phyloP scores from a whole-genome alignment of 2,888 invertebrate genomes.

The Melinaea marsaeus region DNA sequence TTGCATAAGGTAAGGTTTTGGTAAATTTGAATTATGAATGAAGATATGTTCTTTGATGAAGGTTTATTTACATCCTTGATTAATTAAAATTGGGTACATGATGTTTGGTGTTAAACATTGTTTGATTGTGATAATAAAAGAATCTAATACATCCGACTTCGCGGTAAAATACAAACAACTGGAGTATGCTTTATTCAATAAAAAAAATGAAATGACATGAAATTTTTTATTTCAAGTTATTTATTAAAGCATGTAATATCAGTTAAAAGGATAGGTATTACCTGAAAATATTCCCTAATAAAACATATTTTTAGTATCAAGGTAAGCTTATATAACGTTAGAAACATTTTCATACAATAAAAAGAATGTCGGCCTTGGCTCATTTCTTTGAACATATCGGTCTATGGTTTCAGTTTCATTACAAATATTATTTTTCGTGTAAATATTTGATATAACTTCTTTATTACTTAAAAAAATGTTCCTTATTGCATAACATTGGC shows the following conservation, averaged over 20 bases:
- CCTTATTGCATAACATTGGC: no score
- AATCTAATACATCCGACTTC: no score
- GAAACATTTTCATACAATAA: conserved; percentile 23
- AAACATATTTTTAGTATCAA: conserved; percentile 19
- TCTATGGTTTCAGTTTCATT: neutral
- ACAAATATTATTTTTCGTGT: neutral
- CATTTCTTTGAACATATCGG: conserved; percentile 16
- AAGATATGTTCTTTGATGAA: neutral
- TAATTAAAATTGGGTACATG: neutral
- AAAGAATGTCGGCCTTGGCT: conserved; percentile 23
- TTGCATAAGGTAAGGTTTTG: conserved; percentile 52
- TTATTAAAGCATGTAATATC: neutral
- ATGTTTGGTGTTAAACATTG: no score
- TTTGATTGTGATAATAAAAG: no score
- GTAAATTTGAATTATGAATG: neutral
- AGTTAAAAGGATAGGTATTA: conserved; percentile 20
- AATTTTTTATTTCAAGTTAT: no score
- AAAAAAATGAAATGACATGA: no score
- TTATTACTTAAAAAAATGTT: neutral
- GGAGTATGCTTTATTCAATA: no score
- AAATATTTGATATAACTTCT: neutral
- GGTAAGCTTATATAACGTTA: neutral
- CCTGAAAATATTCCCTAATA: conserved; percentile 22
- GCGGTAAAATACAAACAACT: no score
- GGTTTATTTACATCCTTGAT: neutral